Conservation (phyloP, 1,140 invertebrate genomes). For the Sarcophaga bullata region DNA sequence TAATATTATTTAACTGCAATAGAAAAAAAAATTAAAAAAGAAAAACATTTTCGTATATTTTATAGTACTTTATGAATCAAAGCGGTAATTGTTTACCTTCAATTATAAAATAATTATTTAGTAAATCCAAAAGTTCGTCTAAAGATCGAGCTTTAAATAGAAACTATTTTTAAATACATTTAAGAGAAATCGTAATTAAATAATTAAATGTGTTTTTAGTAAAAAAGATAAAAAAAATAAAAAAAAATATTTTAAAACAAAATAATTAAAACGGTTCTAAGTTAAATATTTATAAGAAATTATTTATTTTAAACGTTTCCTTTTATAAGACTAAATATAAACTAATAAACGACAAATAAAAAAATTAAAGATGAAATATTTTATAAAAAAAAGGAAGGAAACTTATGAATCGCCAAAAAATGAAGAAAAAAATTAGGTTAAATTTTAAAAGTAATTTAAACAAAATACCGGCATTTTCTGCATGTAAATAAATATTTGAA, state of each 20-base stretch:
- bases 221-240: not conserved
- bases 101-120: too few species aligned
- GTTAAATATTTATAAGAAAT: not conserved
- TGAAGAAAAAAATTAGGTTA: too few species aligned
- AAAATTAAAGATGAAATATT: not conserved
- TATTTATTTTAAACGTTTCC: constrained; percentile 13
- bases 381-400: too few species aligned
- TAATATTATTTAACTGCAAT: not conserved
- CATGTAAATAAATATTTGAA: constrained; percentile 16
- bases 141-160: not conserved
- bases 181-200: not conserved
- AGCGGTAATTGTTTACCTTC: not conserved
- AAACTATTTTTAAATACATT: too few species aligned
- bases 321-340: not conserved
- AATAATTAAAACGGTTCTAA: not conserved
- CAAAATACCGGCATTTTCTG: constrained; percentile 22
- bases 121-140: not conserved
- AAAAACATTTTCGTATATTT: too few species aligned
- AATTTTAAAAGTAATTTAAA: constrained; percentile 5
- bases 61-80: too few species aligned
- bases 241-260: not conserved
- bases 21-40: not conserved
- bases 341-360: not conserved
- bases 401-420: too few species aligned
- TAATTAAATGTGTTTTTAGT: not conserved